phyloP scores from a whole-genome alignment of 2,113 vertebrate species.

The Emydocephalus ijimae region DNA sequence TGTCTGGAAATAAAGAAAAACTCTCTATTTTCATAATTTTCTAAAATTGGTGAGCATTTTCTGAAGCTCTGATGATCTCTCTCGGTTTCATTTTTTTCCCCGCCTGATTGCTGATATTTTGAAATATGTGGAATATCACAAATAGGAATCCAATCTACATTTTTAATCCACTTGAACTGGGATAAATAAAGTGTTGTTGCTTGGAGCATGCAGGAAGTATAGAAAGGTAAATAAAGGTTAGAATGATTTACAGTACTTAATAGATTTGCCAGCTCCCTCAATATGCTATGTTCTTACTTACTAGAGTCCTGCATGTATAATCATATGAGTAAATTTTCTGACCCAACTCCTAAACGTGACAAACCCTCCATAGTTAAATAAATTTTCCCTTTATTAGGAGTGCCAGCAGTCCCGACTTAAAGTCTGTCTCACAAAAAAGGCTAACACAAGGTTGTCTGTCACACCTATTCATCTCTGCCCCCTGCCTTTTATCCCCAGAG shows the following conservation, averaged over 20 bases:
- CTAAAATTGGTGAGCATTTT: conserved; percentile 54
- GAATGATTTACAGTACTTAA: neutral
- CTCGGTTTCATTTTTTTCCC: neutral
- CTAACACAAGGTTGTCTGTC: no score
- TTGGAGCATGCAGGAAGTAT: neutral
- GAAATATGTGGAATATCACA: neutral
- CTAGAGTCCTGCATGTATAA: neutral
- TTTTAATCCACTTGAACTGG: neutral
- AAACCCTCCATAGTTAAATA: no score
- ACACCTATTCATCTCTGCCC: no score
- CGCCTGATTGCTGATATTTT: neutral
- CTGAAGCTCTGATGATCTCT: conserved; percentile 8
- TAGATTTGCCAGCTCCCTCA: neutral
- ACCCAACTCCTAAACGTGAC: no score
- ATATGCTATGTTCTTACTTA: neutral
- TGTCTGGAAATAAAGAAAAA: conserved; percentile 78
- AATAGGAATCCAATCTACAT: neutral
- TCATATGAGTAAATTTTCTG: neutral
- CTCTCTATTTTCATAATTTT: conserved; percentile 80
- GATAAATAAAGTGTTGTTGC: neutral
- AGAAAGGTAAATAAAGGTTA: neutral
- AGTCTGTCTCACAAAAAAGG: no score
- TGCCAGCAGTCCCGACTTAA: no score
- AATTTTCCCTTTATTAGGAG: no score
- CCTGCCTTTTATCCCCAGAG: no score